A percentile compares a stretch with the other conserved stretches of the same genome.
Evolutionary conservation across 2,888 invertebrate species (phyloP).

Genomic region (Brachypterus glaber): DNA sequence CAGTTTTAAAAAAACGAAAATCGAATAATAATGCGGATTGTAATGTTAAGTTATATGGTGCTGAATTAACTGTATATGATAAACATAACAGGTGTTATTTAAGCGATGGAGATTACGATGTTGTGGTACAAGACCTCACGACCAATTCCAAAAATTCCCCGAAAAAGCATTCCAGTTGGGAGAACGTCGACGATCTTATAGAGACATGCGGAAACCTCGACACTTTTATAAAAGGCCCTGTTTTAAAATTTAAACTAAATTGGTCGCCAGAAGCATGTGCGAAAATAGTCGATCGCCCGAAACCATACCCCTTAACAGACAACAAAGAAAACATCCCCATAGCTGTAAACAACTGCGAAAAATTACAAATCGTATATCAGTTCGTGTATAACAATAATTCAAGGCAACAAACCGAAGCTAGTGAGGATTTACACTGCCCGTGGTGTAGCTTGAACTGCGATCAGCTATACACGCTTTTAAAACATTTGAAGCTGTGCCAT

Average conservation of each 20-base stretch:
- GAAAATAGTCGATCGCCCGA: conserved; percentile 57
- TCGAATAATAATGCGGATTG: conserved; percentile 31
- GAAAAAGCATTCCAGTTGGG: conserved; percentile 65
- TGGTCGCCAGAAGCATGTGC: conserved; percentile 71
- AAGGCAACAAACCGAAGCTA: conserved; percentile 89
- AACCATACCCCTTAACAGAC: conserved; percentile 42
- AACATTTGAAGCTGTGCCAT: conserved; percentile 89
- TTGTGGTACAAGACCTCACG: conserved; percentile 68
- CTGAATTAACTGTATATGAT: conserved; percentile 82
- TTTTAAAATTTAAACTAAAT: conserved; percentile 72
- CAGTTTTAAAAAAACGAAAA: conserved; percentile 62
- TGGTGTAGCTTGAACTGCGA: conserved; percentile 92
- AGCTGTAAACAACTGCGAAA: conserved; percentile 35
- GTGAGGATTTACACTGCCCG: conserved; percentile 87
- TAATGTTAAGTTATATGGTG: conserved; percentile 48
- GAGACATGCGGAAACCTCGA: conserved; percentile 42
- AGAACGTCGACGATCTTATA: conserved; percentile 48
- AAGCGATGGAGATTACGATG: conserved; percentile 83
- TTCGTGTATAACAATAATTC: conserved; percentile 93
- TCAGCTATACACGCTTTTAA: conserved; percentile 77
- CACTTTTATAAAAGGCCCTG: conserved; percentile 62
- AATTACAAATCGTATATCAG: conserved; percentile 84
- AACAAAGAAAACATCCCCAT: conserved; percentile 39
- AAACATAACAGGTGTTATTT: conserved; percentile 79
- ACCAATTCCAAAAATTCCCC: conserved; percentile 48